A percentile compares a stretch with the other conserved stretches of the same genome.
Conservation (phyloP, 2,797 vertebrate species). For the Cryptoprocta ferox region DNA sequence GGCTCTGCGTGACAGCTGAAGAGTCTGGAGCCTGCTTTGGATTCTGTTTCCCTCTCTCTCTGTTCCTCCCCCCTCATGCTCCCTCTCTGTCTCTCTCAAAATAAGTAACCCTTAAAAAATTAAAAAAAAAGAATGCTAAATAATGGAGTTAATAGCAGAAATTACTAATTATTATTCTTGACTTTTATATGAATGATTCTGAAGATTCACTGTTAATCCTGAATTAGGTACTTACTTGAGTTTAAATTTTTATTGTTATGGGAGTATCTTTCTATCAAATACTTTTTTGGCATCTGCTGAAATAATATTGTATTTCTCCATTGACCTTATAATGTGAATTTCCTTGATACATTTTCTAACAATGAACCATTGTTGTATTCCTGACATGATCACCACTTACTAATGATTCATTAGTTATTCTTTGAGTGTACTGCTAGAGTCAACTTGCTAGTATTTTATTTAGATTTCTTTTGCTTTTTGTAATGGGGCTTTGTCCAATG, state of each 20-base stretch:
- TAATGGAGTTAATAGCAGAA: neutral
- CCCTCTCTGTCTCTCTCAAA: no score
- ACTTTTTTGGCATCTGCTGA: neutral
- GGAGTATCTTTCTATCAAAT: neutral
- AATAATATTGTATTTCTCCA: neutral
- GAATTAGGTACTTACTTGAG: neutral
- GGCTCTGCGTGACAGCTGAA: no score
- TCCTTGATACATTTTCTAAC: neutral
- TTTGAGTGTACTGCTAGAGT: conserved; percentile 6
- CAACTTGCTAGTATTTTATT: neutral
- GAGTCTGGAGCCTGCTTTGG: no score
- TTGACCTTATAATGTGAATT: neutral
- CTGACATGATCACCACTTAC: neutral
- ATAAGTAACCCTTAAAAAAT: no score
- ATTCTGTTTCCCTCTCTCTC: no score
- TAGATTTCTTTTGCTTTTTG: conserved; percentile 32
- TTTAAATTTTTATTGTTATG: neutral
- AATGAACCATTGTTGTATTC: neutral
- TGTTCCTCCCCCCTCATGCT: no score
- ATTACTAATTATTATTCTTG: neutral
- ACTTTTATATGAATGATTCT: neutral
- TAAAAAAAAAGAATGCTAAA: neutral
- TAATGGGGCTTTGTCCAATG: neutral
- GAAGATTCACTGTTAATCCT: neutral
- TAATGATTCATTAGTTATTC: neutral